Evolutionary conservation across 2,113 vertebrate species (phyloP), one percentile per base, ranked within the genome.

Genomic region (Entelurus aequoreus): DNA sequence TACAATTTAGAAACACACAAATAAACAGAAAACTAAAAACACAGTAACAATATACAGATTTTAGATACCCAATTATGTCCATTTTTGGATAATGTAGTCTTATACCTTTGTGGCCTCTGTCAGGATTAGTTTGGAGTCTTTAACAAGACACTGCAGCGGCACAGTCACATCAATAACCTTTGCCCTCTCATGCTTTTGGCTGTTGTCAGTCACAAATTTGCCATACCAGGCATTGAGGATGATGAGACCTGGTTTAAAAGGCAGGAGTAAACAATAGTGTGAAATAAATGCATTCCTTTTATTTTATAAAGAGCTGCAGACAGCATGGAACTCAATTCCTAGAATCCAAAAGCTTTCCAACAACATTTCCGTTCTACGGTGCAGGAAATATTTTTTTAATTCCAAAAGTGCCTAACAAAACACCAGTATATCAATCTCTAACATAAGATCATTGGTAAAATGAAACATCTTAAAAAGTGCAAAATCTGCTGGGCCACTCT

Each of bases 211-310:
- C 55, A 99, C 95, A 46, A 99, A 98, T 65, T 98, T 98, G n/a
- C 97, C 97, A 0, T 98, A 98, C 97, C 97, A 99, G 79, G 97
- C 95, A 0, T 98, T 97, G 65, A 98, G 90, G 13, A 99, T 92
- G 65, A 99, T 95, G 71, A 99, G 89, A 64, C 97, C 96, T 99
- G 81, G 62, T 48, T 55, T 38, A 56, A 36, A 63, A 65, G 61
- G n/a, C 50, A 62, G 66, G 6, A 40, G 11, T 12, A 2, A 42
- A 37, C n/a, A 8, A 56, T 1, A 35, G 8, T 10, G 38, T 47
- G 8, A 66, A 52, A 69, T 8, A 56, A 47, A 38, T 35, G 12
- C 6, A 6, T 54, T 6, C 37, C 11, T 15, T 1, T 15, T 42
- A 16, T 28, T 42, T 56, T 16, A 6, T 8, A 3, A 10, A 6